Evolutionary conservation across 30 jellyfish, hydroid and myxozoan genomes (phyloP), one percentile per base, ranked within the genome.

Genomic region (Aurelia sp.): DNA sequence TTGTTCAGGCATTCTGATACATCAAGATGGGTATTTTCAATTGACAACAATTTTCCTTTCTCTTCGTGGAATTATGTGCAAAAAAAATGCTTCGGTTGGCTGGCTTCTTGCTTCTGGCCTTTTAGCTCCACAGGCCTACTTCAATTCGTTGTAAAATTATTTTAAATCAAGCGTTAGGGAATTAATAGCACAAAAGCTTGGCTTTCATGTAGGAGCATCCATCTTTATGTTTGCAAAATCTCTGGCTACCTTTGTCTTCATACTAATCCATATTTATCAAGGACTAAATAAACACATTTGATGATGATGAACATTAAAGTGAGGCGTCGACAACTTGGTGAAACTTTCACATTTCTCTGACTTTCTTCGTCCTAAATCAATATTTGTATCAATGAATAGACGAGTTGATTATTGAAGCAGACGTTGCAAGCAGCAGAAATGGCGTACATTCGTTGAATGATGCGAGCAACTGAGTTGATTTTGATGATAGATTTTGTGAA

Each of bases 1-100:
- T 17, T 58, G 17, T 75, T 76, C 87, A 18, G 87, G 87, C 87
- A 76, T 76, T 59, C 75, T 76, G 87, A 58, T 57, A 76, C 87
- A 76, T 76, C 19, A 44, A 44, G 13, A 44, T 13, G 55, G 16
- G 55, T 8, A 8, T 8, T 44, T 44, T 5, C n/a, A 44, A 44
- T 5, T 9, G 0, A 44, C 55, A 44, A 44, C 55, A 44, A 44
- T 44, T 44, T 44, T 44, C 15, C 55, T 44, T 44, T 44, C 55
- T 9, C 55, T 44, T 44, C 55, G 55, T 44, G 55, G 55, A 44
- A 44, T 44, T 44, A 4, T 7, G 15, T 44, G 55, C 50, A 44
- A 44, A 27, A 44, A 27, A 27, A 44, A 44, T 44, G 8, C 55
- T 44, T 8, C 55, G 55, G 55, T 44, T 44, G 55, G 55, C 55